phyloP scores from a whole-genome alignment of 2,888 invertebrate genomes.

The Erebia epiphron region DNA sequence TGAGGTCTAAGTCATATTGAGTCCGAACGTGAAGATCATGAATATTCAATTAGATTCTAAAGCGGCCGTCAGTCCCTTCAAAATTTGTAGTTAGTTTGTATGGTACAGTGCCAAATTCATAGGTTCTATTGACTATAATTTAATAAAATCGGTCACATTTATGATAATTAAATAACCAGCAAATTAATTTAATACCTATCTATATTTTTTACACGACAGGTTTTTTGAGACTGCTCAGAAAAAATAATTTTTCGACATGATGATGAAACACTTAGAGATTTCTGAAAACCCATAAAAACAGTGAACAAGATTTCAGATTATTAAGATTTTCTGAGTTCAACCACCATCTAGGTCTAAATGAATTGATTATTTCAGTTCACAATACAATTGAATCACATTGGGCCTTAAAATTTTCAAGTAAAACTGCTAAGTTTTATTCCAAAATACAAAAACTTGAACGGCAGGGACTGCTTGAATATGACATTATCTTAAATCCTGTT shows the following conservation, averaged over 20 bases:
- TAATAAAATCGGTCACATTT: neutral
- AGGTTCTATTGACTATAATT: neutral
- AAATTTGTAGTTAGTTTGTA: neutral
- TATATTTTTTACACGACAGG: neutral
- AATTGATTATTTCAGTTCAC: no score
- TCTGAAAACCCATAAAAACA: neutral
- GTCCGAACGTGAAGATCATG: slow-evolving; percentile 14
- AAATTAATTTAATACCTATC: neutral
- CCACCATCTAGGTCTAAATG: no score
- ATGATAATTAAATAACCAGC: neutral
- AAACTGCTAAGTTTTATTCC: slow-evolving; percentile 31
- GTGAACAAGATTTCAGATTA: neutral
- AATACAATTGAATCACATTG: no score
- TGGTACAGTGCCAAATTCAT: neutral
- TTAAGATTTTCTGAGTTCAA: no score
- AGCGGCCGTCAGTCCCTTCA: neutral
- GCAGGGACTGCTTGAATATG: slow-evolving; percentile 27
- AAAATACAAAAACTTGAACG: slow-evolving; percentile 26
- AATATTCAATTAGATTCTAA: slow-evolving; percentile 19
- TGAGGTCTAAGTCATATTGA: slow-evolving; percentile 14
- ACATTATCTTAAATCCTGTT: slow-evolving; percentile 41
- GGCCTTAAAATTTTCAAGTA: no score
- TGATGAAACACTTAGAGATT: neutral
- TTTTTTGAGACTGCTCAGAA: neutral
- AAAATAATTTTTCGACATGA: neutral